Conservation (phyloP, 2,797 vertebrate genomes). For the Discoglossus pictus region DNA sequence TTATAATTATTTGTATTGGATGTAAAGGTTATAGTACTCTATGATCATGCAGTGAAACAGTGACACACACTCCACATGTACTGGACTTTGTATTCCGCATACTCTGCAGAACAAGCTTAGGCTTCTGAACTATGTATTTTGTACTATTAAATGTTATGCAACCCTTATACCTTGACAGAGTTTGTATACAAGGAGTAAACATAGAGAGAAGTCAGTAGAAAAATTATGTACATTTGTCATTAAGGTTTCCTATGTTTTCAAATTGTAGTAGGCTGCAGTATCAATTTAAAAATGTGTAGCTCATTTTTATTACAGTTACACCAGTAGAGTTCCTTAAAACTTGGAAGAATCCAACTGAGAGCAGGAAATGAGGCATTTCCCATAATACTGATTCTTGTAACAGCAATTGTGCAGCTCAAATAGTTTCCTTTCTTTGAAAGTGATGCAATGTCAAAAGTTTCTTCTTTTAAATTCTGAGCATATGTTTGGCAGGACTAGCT, state of each 20-base stretch:
- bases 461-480: constrained; percentile 17
- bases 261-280: background rate
- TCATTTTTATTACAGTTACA: background rate
- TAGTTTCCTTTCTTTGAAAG: constrained; percentile 7
- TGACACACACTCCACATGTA: too few relatives aligned
- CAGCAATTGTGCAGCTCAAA: constrained; percentile 3
- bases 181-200: too few relatives aligned
- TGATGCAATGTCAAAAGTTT: constrained; percentile 21
- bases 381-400: background rate
- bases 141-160: too few relatives aligned
- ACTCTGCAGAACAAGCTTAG: too few relatives aligned
- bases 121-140: too few relatives aligned
- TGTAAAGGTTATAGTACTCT: too few relatives aligned
- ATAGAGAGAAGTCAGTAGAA: background rate
- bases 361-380: constrained; percentile 29
- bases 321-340: background rate
- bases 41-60: too few relatives aligned
- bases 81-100: too few relatives aligned
- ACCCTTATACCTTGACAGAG: too few relatives aligned
- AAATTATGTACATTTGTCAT: background rate
- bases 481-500: constrained; percentile 12
- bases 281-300: background rate
- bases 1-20: too few relatives aligned
- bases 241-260: background rate
- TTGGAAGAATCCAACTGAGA: too few relatives aligned